A percentile compares a stretch with the other conserved stretches of the same genome.
These are phyloP conservation scores for Andrena flavipes DNA, from an alignment of 2,888 invertebrate genomes.

Conservation along the genomic window DNA sequence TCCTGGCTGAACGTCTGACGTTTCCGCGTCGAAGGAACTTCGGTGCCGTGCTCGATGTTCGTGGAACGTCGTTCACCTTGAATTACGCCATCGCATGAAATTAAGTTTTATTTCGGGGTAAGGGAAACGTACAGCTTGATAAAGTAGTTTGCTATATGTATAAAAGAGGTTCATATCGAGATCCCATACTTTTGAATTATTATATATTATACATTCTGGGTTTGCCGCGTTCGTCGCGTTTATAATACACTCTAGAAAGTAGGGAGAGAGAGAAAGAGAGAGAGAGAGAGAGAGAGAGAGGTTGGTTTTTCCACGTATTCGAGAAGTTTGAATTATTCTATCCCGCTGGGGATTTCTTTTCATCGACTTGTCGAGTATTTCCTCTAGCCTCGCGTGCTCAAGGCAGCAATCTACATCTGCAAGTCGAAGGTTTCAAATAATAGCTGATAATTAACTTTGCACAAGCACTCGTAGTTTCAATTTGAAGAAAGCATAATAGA, in stretches of 20 bases:
- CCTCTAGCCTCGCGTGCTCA: too few relatives aligned
- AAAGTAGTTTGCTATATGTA: background rate
- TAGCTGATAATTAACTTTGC: too few relatives aligned
- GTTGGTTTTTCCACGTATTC: too few relatives aligned
- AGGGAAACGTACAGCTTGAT: background rate
- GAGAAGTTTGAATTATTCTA: too few relatives aligned
- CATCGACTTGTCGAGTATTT: too few relatives aligned
- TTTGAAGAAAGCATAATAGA: background rate
- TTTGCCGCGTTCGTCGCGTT: conserved; percentile 1
- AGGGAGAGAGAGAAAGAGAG: background rate
- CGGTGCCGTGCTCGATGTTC: conserved; percentile 9
- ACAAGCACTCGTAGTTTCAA: background rate
- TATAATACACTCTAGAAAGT: background rate
- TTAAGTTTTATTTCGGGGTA: conserved; percentile 22
- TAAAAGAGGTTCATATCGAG: background rate
- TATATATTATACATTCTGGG: background rate
- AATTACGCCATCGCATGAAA: conserved; percentile 26
- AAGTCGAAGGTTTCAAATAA: too few relatives aligned
- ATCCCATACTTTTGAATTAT: background rate
- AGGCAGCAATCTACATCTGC: too few relatives aligned
- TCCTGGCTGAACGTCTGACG: conserved; percentile 7
- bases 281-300: too few relatives aligned
- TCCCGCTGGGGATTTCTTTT: too few relatives aligned
- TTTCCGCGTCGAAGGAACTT: conserved; percentile 2
- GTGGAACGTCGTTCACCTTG: conserved; percentile 12